Evolutionary conservation across 2,888 invertebrate species (phyloP), one percentile per base, ranked within the genome.

Genomic region (Cryptops parisi): DNA sequence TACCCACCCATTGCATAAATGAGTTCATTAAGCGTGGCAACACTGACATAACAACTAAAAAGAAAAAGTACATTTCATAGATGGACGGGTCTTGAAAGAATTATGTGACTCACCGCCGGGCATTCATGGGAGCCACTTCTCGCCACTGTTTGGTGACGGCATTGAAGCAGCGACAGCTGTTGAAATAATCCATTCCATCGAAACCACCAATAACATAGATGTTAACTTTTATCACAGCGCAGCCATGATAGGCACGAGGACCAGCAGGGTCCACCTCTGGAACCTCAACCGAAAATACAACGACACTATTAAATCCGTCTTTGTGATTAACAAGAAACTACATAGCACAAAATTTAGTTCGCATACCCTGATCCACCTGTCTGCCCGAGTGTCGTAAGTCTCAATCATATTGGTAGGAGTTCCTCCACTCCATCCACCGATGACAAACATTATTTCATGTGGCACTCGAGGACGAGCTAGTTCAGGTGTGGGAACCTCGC

Each of bases 171-270:
- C 87, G 78, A 61, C 86, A 86, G 5, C 84, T 84, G 70, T 85
- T 87, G 66, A 87, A 88, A 65, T 85, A 86, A 62, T 83, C 82
- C 71, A 79, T 77, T n/a, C 90, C 91, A 64, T 93, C 87, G 65
- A 90, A 93, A 3, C 93, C 93, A 0, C 94, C 93, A 59, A 93
- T 83, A 3, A 89, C 81, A 69, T 84, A 91, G 58, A 94, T 86
- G 63, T 82, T 80, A 60, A 77, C 78, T 0, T 83, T 86, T 1
- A 93, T 76, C 0, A 90, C 86, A 0, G 86, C 88, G 0, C 88
- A 85, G n/a, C 91, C 91, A 65, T 93, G 93, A 67, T 93, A 93
- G 0, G 90, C 91, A 51, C 91, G 75, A 0, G 90, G 85, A 23
- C 88, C 89, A 12, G 78, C 77, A 2, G 84, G 80, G 68, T 88